phyloP scores from a whole-genome alignment of 2,113 vertebrate species.

The Alectura lathami region DNA sequence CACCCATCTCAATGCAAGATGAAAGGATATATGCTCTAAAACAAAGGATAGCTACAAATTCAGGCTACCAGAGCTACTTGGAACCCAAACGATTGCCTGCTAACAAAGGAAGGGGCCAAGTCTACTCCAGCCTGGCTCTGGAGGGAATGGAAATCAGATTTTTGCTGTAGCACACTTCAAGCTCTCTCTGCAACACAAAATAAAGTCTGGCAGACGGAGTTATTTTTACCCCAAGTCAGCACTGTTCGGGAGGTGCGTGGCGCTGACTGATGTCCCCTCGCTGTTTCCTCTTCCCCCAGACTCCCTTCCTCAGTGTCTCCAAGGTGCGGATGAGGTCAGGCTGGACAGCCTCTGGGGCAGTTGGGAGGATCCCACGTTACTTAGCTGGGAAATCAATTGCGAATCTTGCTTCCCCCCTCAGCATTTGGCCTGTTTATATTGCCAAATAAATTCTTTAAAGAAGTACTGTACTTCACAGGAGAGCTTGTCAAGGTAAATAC shows the following conservation, averaged over 20 bases:
- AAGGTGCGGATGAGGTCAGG: not conserved
- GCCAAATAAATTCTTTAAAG: slow-evolving; percentile 68
- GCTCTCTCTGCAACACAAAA: slow-evolving; percentile 33
- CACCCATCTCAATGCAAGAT: not conserved
- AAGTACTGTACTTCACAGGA: slow-evolving; percentile 70
- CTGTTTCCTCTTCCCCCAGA: not conserved
- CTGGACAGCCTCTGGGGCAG: not conserved
- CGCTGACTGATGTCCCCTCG: not conserved
- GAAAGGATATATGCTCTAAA: slow-evolving; percentile 7
- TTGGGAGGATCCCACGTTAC: not conserved
- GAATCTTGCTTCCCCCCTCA: slow-evolving; percentile 38
- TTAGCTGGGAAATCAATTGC: not conserved
- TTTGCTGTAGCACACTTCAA: slow-evolving; percentile 17
- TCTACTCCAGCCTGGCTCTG: slow-evolving; percentile 1
- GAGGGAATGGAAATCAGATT: slow-evolving; percentile 44
- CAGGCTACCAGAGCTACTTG: not conserved
- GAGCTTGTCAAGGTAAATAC: slow-evolving; percentile 75
- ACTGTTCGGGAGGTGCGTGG: not conserved
- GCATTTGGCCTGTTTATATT: slow-evolving; percentile 63
- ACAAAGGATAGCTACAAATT: not conserved
- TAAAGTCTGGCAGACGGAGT: slow-evolving; percentile 44
- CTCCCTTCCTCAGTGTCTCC: slow-evolving; percentile 28
- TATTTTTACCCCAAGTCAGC: slow-evolving; percentile 52
- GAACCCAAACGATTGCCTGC: not conserved
- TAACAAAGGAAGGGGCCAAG: not conserved